phyloP scores from a whole-genome alignment of 37 sponge, comb jelly and placozoan genomes.

The Chondrosia reniformis region DNA sequence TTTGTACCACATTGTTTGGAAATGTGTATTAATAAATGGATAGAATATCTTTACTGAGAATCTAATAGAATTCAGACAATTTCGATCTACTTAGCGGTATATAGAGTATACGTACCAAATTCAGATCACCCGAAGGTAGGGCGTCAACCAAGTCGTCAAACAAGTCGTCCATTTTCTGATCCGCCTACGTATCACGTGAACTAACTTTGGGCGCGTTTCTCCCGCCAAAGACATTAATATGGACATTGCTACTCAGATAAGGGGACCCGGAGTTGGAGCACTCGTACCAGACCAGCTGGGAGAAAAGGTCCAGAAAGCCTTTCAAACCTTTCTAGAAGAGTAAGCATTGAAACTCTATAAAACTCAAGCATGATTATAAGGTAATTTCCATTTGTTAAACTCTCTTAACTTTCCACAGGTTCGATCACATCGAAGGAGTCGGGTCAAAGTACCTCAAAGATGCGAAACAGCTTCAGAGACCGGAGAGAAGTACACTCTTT shows the following conservation, averaged over 20 bases:
- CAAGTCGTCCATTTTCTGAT: neutral
- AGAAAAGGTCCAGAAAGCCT: slow-evolving; percentile 83
- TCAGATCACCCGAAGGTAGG: neutral
- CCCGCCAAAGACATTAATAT: slow-evolving; percentile 34
- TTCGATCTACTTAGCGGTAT: too few species aligned
- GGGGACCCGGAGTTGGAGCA: slow-evolving; percentile 18
- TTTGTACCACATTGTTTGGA: too few species aligned
- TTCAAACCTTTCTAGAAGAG: slow-evolving; percentile 92
- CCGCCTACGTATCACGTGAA: neutral
- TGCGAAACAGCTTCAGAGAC: slow-evolving; percentile 67
- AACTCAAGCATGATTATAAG: neutral
- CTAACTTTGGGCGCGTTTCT: neutral
- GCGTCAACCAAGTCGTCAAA: neutral
- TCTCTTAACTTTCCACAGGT: too few species aligned
- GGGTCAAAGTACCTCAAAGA: slow-evolving; percentile 78
- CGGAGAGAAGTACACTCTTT: slow-evolving; percentile 90
- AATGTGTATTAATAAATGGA: too few species aligned
- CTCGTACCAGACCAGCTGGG: slow-evolving; percentile 84
- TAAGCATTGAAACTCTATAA: slow-evolving; percentile 21
- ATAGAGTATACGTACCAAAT: too few species aligned
- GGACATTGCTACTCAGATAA: slow-evolving; percentile 59
- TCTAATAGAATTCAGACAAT: too few species aligned
- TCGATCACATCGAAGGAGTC: slow-evolving; percentile 59
- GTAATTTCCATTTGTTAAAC: too few species aligned
- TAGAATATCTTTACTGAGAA: too few species aligned